Base-by-base conservation (phyloP, 2,113 vertebrate species). In the Trichechus manatus region DNA sequence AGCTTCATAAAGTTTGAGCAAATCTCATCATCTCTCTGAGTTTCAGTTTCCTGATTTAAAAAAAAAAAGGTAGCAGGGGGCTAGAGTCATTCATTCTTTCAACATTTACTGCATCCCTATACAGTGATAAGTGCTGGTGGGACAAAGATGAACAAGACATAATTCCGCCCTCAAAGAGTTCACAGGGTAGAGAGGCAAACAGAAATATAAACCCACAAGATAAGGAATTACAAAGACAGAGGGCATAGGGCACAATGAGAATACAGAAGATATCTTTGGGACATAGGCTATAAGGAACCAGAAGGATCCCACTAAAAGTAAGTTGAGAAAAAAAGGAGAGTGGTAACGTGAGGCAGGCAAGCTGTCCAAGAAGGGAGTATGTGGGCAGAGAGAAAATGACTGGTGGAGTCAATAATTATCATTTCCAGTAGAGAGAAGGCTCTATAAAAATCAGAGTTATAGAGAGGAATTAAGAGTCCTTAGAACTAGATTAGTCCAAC, bases 171-270 rank as follows among this genome's bases (percentile, higher is more conserved):
- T 78, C 81, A 23, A 42, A 78, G n/a, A 72, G 53, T 2, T 59
- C 70, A 15, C 2, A 3, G 72, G 15, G 17, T 9, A 47, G 53
- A 25, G 4, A 59, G n/a, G 44, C 47, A 29, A 25, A 77, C 44
- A 33, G 33, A 53, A 25, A 22, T 5, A 0, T 0, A 1, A 36
- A 29, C 11, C 0, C 19, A 1, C 0, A 3, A 31, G 64, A n/a
- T 11, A 4, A 56, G 11, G 79, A 29, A 27, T 1, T 14, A 64
- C n/a, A 33, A 31, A 82, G 56, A 19, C 2, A 36, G 50, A 53
- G 14, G 31, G n/a, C 31, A 42, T 10, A 42, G 5, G 42, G 13
- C n/a, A 14, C 2, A 1, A 5, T 0, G 9, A 50, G 20, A 39
- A 27, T 4, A 29, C 2, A 50, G 27, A 75, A 36, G 33, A 5